phyloP scores from a whole-genome alignment of 2,113 vertebrate species.

The Gavia stellata region DNA sequence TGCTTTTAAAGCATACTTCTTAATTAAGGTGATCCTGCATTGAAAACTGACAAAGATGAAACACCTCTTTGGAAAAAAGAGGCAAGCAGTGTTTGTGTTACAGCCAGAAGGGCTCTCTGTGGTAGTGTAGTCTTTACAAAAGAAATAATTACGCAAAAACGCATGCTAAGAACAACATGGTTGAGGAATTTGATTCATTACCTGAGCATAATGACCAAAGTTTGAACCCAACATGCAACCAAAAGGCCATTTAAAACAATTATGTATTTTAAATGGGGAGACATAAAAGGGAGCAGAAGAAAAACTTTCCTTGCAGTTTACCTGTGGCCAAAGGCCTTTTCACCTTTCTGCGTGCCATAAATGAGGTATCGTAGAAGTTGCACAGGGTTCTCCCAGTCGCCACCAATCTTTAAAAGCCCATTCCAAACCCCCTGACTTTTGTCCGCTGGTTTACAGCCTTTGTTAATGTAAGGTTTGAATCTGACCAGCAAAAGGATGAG shows the following conservation, averaged over 20 bases:
- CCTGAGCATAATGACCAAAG: slow-evolving; percentile 29
- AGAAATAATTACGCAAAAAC: slow-evolving; percentile 12
- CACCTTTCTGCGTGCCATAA: neutral
- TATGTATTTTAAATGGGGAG: neutral
- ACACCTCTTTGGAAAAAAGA: neutral
- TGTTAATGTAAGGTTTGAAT: neutral
- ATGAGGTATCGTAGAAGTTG: neutral
- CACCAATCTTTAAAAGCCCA: accelerated
- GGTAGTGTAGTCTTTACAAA: neutral
- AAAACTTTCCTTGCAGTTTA: neutral
- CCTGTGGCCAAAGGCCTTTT: neutral
- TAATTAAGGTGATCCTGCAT: neutral
- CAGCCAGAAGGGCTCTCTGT: neutral
- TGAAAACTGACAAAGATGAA: neutral
- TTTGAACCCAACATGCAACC: neutral
- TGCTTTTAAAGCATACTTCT: neutral
- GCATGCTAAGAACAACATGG: slow-evolving; percentile 36
- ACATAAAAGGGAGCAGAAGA: slow-evolving; percentile 28
- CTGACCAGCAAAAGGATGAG: neutral
- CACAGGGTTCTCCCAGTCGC: neutral
- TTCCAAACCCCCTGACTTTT: neutral
- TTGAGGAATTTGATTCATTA: slow-evolving; percentile 54
- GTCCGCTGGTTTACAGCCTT: neutral
- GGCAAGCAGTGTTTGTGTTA: neutral
- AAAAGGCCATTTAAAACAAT: slow-evolving; percentile 38